Evolutionary conservation across 2,113 vertebrate genomes (phyloP), one percentile per base, ranked within the genome.

Genomic region (Chloroceryle aenea): DNA sequence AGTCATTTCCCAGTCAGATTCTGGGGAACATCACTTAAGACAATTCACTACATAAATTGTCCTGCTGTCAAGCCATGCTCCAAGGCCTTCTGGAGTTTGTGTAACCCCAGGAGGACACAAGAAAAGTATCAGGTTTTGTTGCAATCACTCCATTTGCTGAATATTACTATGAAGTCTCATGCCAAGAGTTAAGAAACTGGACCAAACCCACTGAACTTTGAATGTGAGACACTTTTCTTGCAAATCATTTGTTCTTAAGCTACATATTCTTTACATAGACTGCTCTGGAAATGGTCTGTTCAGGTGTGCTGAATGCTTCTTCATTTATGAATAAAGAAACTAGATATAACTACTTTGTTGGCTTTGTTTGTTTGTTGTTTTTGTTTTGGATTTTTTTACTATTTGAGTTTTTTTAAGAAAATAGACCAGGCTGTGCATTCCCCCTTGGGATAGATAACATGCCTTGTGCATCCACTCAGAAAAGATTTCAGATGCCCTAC

Each of bases 1-100:
- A 72, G 77, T 94, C 95, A 88, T 71, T 93, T 84, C 68, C 79
- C 83, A 64, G 75, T 88, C 78, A 96, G 45, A 91, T 95, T 86
- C 93, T 90, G 79, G 64, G 61, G 55, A 96, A 93, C 88, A 92
- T 94, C 88, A 81, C 68, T 95, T 81, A 71, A 72, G 72, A 88
- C 76, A 43, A 52, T 56, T 59, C 61, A 52, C 47, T 84, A 45
- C 20, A 67, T 75, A 84, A 95, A 95, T 9, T 84, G 47, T 45
- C 68, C 88, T 89, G 56, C 85, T 93, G 47, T 91, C 75, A 90
- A 88, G 55, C 50, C 59, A 56, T 20, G 72, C 14, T 71, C 75
- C 22, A 15, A 58, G 76, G 90, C 56, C 52, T 90, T 82, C 27
- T 84, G 42, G 67, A 91, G 63, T 67, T 67, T 86, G 59, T 53